Conservation (phyloP, 2,113 vertebrate species). For the Cariama cristata region DNA sequence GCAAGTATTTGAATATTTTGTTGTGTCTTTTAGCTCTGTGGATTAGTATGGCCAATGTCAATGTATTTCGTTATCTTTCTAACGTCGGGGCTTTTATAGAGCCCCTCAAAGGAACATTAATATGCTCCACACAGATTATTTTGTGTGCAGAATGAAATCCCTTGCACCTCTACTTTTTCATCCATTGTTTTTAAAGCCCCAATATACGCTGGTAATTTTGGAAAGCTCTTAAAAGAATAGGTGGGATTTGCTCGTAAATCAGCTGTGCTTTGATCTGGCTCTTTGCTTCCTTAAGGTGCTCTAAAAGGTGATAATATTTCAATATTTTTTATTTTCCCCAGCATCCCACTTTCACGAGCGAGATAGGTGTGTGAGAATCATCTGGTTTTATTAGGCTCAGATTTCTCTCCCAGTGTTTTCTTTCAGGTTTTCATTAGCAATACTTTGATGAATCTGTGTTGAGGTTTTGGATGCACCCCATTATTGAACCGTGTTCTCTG, state of each 20-base stretch:
- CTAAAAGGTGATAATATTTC: neutral
- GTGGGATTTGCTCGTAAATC: constrained; percentile 19
- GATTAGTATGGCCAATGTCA: constrained; percentile 36
- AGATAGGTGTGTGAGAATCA: neutral
- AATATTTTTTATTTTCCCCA: neutral
- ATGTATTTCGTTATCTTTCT: constrained; percentile 10
- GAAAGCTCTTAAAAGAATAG: constrained; percentile 7
- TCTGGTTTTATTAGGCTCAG: neutral
- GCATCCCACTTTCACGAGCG: neutral
- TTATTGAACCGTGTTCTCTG: neutral
- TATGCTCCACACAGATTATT: neutral
- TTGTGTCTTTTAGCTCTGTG: neutral
- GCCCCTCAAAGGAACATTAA: constrained; percentile 36
- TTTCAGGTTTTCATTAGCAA: neutral
- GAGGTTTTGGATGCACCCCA: neutral
- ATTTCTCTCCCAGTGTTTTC: neutral
- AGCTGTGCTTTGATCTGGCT: constrained; percentile 23
- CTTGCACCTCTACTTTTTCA: constrained; percentile 1
- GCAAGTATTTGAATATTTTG: neutral
- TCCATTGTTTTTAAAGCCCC: constrained; percentile 25
- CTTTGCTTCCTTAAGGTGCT: neutral
- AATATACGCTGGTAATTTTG: neutral
- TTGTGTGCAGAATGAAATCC: constrained; percentile 32
- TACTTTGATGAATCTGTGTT: neutral
- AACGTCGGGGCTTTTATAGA: neutral